Evolutionary conservation across 2,888 invertebrate species (phyloP).

Genomic region (Ectropis crepuscularia): DNA sequence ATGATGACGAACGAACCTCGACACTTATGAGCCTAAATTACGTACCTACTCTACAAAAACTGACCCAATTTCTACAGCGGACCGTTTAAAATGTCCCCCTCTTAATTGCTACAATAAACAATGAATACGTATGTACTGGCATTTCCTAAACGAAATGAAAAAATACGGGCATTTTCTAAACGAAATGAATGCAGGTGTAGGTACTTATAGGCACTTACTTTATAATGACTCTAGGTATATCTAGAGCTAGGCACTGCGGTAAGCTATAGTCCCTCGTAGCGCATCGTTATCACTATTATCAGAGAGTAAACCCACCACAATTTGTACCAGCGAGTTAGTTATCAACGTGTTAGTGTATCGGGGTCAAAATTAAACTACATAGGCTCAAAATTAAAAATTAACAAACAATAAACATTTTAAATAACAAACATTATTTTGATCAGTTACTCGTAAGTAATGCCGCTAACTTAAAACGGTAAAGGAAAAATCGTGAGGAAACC

Average conservation of each 20-base stretch:
- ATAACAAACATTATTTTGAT: no score
- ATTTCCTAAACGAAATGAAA: conserved; percentile 30
- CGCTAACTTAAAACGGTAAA: no score
- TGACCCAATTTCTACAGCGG: conserved; percentile 4
- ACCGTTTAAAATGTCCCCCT: conserved; percentile 8
- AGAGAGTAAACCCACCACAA: no score
- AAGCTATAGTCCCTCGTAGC: conserved; percentile 4
- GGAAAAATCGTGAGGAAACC: no score
- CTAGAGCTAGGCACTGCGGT: conserved; percentile 18
- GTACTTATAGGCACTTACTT: background rate
- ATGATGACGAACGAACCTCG: background rate
- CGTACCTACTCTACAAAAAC: conserved; percentile 2
- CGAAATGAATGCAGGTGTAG: conserved; percentile 28
- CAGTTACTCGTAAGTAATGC: no score
- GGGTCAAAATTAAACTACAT: no score
- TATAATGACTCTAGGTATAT: background rate
- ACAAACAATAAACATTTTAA: no score
- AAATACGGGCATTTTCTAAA: conserved; percentile 28
- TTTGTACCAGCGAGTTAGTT: no score
- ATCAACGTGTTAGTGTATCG: no score
- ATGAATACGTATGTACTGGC: conserved; percentile 2
- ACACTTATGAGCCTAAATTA: conserved; percentile 1
- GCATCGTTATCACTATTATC: conserved; percentile 12
- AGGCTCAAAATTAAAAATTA: no score
- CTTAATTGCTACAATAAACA: conserved; percentile 13